Conservation (phyloP, 2,888 invertebrate genomes). For the Ormyrus labotus region DNA sequence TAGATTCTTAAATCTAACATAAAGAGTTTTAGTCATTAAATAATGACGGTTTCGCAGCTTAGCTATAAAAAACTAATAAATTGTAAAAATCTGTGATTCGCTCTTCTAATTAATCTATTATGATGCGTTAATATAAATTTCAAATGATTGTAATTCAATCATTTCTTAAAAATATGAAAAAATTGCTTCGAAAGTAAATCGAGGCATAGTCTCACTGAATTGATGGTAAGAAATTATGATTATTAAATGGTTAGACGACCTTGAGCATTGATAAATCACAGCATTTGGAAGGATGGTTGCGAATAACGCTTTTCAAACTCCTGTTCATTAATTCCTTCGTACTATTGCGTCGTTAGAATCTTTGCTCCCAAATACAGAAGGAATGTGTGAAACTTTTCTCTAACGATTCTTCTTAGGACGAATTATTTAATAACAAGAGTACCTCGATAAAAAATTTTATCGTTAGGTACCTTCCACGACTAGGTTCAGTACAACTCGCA, state of each 20-base stretch:
- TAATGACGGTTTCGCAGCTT: conserved; percentile 20
- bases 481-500: conserved; percentile 60
- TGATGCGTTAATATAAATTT: conserved; percentile 40
- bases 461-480: conserved; percentile 57
- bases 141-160: conserved; percentile 42
- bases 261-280: conserved; percentile 60
- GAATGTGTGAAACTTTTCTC: conserved; percentile 36
- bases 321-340: conserved; percentile 26
- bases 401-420: conserved; percentile 31
- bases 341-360: conserved; percentile 28
- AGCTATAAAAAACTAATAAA: conserved; percentile 45
- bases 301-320: conserved; percentile 46
- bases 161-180: conserved; percentile 42
- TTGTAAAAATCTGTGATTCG: conserved; percentile 45
- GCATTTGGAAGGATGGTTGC: conserved; percentile 61
- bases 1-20: conserved; percentile 37
- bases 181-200: conserved; percentile 47
- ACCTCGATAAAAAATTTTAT: conserved; percentile 37
- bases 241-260: conserved; percentile 50
- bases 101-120: conserved; percentile 37
- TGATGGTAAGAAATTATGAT: conserved; percentile 51
- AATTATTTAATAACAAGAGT: conserved; percentile 33
- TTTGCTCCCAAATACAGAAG: not conserved
- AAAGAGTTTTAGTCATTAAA: conserved; percentile 18
- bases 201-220: conserved; percentile 41